phyloP scores from a whole-genome alignment of 2,888 invertebrate species.

The Rhingia campestris region DNA sequence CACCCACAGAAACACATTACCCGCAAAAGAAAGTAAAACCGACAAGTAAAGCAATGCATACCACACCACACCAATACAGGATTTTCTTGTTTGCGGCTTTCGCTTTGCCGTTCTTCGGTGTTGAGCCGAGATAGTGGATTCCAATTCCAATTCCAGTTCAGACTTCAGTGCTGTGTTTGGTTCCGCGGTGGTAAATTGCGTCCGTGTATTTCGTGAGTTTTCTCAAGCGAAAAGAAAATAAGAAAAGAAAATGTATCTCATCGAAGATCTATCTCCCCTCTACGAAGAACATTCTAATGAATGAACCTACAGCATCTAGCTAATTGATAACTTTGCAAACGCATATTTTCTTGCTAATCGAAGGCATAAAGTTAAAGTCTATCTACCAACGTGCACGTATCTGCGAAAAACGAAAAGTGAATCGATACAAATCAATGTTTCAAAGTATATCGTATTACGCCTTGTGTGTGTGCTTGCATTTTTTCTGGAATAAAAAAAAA shows the following conservation, averaged over 20 bases:
- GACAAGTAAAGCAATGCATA: conserved; percentile 59
- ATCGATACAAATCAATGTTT: conserved; percentile 24
- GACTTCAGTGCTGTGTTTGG: conserved; percentile 63
- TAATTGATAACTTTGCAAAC: conserved; percentile 32
- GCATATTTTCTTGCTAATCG: conserved; percentile 1
- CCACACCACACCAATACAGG: conserved; percentile 70
- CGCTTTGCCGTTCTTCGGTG: conserved; percentile 69
- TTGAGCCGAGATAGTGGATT: conserved; percentile 54
- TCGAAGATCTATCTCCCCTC: conserved; percentile 8
- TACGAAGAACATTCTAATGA: conserved; percentile 59
- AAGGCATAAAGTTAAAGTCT: conserved; percentile 6
- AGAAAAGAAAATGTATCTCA: conserved; percentile 27
- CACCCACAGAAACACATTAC: neutral
- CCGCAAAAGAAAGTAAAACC: conserved; percentile 35
- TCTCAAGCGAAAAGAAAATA: conserved; percentile 34
- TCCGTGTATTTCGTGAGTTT: conserved; percentile 46
- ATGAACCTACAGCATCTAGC: conserved; percentile 48
- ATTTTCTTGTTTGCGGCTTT: conserved; percentile 76
- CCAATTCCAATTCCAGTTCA: conserved; percentile 69
- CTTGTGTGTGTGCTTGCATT: conserved; percentile 16
- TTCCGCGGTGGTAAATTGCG: conserved; percentile 63
- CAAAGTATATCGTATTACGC: conserved; percentile 11
- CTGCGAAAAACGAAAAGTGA: neutral
- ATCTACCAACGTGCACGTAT: no score
- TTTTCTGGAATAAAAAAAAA: conserved; percentile 35